Evolutionary conservation across 2,113 vertebrate genomes (phyloP), one percentile per base, ranked within the genome.

Genomic region (Seriola rivoliana): DNA sequence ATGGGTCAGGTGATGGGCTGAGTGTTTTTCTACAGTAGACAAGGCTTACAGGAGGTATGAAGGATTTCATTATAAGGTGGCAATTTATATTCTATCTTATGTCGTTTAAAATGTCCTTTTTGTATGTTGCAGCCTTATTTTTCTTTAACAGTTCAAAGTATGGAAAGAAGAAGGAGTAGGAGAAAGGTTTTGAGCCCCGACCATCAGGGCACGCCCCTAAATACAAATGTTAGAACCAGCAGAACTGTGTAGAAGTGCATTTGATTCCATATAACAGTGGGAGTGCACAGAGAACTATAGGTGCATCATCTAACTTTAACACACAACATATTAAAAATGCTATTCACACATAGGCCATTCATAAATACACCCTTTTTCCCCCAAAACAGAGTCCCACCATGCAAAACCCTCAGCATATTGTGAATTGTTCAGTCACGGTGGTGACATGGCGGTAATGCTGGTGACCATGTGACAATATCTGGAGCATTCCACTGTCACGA

Each of bases 381-480:
- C 38, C 32, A 23, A 9, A 71, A 73, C 54, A 62, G n/a, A 75
- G 55, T 80, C 66, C 78, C 71, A 76, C 50, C 72, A 38, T 50
- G 68, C 34, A 71, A 71, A 85, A 29, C 32, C 55, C 29, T 84
- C 36, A 55, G 42, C 65, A 36, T 52, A 68, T 73, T 83, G 8
- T 69, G 14, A 65, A 72, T 84, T 44, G 38, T 78, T 73, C 50
- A 10, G 88, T 85, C 89, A 89, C 8, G 62, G 46, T 40, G 32
- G 85, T 82, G 82, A 82, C 68, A 74, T 16, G 64, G 70, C 3
- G 4, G 80, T 81, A 67, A 77, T 59, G 71, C 75, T 69, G 85
- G 63, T 65, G 67, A 88, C 75, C 88, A 84, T 81, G 88, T 90
- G 88, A 91, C 88, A 83, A 86, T 69, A 83, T 86, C 60, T 66